Evolutionary conservation across 2,797 vertebrate genomes (phyloP).

Genomic region (Anguilla marmorata): DNA sequence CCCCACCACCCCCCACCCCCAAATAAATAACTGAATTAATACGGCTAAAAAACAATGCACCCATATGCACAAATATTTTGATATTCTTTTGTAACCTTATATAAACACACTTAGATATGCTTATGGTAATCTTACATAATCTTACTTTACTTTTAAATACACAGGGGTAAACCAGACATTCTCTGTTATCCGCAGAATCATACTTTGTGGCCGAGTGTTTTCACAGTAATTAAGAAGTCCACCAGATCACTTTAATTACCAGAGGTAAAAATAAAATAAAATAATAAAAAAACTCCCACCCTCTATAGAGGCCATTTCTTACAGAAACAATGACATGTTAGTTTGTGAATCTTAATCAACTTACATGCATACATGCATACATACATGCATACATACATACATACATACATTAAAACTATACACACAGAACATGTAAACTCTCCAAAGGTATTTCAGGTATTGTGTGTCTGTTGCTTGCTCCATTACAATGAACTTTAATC

Average conservation of each 20-base stretch:
- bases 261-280: background rate
- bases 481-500: constrained; percentile 17
- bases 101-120: background rate
- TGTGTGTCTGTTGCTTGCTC: constrained; percentile 15
- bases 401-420: background rate
- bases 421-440: background rate
- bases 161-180: background rate
- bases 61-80: background rate
- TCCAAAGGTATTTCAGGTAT: background rate
- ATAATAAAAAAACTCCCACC: background rate
- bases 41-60: background rate
- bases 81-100: background rate
- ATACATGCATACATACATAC: background rate
- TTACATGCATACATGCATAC: background rate
- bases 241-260: background rate
- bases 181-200: no score
- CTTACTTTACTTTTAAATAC: background rate
- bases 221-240: background rate
- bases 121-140: background rate
- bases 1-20: background rate
- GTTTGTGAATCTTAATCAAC: background rate
- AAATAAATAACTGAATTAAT: background rate
- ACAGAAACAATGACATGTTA: background rate
- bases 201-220: background rate
- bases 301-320: background rate